Evolutionary conservation across 1,140 invertebrate species (phyloP).

Genomic region (Sitophilus oryzae): DNA sequence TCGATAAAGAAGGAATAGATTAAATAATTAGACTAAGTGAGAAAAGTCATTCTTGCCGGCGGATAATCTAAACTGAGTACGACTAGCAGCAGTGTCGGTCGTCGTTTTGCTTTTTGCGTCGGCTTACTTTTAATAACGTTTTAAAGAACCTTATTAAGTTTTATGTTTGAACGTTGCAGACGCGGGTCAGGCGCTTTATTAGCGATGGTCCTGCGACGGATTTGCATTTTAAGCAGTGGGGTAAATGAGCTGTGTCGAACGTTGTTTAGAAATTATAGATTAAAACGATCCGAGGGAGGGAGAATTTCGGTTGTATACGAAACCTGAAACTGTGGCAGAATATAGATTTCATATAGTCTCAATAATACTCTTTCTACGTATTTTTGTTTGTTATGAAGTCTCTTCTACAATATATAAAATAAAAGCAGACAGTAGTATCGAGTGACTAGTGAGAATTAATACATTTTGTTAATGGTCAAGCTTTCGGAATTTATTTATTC

Average conservation of each 20-base stretch:
- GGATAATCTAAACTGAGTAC: background rate
- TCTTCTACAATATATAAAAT: too few species aligned
- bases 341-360: too few species aligned
- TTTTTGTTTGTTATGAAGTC: too few species aligned
- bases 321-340: too few species aligned
- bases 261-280: background rate
- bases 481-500: too few species aligned
- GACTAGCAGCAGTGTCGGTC: background rate
- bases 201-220: background rate
- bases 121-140: background rate
- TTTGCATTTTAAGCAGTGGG: background rate
- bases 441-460: too few species aligned
- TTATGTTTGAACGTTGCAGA: background rate
- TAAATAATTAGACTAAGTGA: too few species aligned
- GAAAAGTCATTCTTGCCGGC: too few species aligned
- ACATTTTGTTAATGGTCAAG: too few species aligned
- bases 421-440: too few species aligned
- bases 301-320: background rate
- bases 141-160: background rate
- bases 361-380: too few species aligned
- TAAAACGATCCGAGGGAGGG: background rate
- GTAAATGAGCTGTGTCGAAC: background rate
- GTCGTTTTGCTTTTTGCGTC: background rate
- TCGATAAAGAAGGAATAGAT: too few species aligned
- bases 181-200: background rate